Evolutionary conservation across 2,888 invertebrate genomes (phyloP), one percentile per base, ranked within the genome.

Genomic region (Dasypolia templi): DNA sequence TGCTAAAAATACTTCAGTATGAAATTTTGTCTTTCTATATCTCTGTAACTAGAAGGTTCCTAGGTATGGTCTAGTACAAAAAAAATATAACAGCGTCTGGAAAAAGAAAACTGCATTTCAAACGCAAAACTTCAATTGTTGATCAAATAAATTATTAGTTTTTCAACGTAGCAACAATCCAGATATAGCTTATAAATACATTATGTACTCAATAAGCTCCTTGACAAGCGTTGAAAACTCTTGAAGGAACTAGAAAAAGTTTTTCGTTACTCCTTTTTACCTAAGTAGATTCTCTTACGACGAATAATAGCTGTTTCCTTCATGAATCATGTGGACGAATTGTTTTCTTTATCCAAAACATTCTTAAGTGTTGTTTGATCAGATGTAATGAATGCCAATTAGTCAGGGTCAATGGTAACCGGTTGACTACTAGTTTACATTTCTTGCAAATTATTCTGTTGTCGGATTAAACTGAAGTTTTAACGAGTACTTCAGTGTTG

Each of bases 361-460:
- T 35, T 42, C 32, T 72, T 19, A 29, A n/a, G n/a, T 17, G 9
- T 44, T 73, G 11, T 76, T 44, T 63, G 44, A 5, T 63, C 44
- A 63, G 35, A 44, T 75, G 72, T 44, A 0, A 17, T 32, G 61
- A 35, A 22, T 53, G 22, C 17, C 26, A 35, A 51, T 75, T 17
- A 44, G 44, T 53, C 35, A 44, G 6, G 35, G 51, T 62, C 63
- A 44, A 62, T 55, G 26, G 17, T n/a, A 39, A 22, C 1, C 63
- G 14, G 29, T 63, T 53, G 35, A 35, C 12, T 29, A 7, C 7
- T 32, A n/a, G 4, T 39, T n/a, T n/a, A 19, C 3, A 32, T 14
- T 55, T 19, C 39, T 9, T 7, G 49, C 0, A 4, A 42, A 19
- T 49, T 49, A 49, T n/a, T 46, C 56, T 35, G 1, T 56, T 53